Conservation (phyloP, 2,113 vertebrate species). For the Epinephelus cyanopodus region DNA sequence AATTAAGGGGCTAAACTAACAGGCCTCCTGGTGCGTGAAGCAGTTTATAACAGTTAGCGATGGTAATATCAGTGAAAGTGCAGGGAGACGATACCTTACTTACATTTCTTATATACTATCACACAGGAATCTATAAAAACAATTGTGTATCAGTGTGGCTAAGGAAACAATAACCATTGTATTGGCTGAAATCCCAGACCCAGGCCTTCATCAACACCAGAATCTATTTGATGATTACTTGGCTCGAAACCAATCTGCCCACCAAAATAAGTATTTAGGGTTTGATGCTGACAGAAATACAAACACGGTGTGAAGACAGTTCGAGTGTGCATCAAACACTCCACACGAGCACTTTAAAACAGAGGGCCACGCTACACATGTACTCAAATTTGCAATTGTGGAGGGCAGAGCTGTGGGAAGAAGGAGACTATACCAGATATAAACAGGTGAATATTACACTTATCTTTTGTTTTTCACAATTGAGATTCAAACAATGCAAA, state of each 20-base stretch:
- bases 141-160: not conserved
- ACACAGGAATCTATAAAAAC: not conserved
- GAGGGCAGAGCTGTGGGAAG: too few species aligned
- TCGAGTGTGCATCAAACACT: not conserved
- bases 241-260: slow-evolving; percentile 13
- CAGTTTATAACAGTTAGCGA: not conserved
- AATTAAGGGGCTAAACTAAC: not conserved
- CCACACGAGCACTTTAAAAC: too few species aligned
- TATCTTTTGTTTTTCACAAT: too few species aligned
- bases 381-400: too few species aligned
- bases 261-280: not conserved
- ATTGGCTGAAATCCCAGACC: slow-evolving; percentile 27
- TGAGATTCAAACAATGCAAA: not conserved
- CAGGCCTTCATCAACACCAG: not conserved
- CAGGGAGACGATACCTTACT: not conserved
- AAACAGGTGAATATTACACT: too few species aligned
- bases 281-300: not conserved
- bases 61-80: not conserved
- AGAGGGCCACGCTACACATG: too few species aligned
- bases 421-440: too few species aligned
- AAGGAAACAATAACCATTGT: slow-evolving; percentile 13
- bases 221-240: slow-evolving; percentile 10
- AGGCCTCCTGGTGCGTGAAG: not conserved
- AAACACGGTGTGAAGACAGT: not conserved
- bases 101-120: not conserved